These are phyloP conservation scores for Chloroceryle inda DNA, from an alignment of 2,797 vertebrate species.

Conservation along the genomic window DNA sequence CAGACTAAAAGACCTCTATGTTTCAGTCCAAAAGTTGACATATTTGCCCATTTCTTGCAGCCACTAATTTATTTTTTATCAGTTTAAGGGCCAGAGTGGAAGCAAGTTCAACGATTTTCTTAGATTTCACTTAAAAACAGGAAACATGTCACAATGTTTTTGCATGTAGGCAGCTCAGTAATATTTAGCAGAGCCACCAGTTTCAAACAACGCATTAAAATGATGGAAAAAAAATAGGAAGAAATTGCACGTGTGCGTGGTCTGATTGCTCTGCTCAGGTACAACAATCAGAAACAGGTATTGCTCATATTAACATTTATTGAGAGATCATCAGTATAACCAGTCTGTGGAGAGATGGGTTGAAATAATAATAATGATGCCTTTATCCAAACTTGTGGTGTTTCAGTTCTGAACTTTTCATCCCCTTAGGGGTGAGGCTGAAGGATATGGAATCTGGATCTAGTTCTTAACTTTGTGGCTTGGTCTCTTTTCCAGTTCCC, in stretches of 20 bases:
- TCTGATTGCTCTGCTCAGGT: neutral
- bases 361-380: neutral
- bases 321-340: neutral
- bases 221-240: neutral
- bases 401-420: slow-evolving; percentile 46
- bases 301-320: neutral
- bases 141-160: neutral
- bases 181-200: neutral
- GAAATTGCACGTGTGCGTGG: neutral
- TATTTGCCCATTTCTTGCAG: neutral
- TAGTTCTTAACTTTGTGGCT: slow-evolving; percentile 46
- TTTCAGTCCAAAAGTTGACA: neutral
- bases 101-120: neutral
- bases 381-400: slow-evolving; percentile 33
- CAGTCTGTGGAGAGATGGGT: neutral
- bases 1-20: neutral
- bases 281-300: neutral
- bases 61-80: neutral
- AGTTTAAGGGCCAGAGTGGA: neutral
- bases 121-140: neutral
- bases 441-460: slow-evolving; percentile 62
- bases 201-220: neutral
- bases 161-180: neutral
- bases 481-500: slow-evolving; percentile 61
- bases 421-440: slow-evolving; percentile 56